Percentiles rank a stretch among this genome's conserved stretches.
Conservation (phyloP, 92 coral and sea anemone genomes). For the Zoanthus gigantus region DNA sequence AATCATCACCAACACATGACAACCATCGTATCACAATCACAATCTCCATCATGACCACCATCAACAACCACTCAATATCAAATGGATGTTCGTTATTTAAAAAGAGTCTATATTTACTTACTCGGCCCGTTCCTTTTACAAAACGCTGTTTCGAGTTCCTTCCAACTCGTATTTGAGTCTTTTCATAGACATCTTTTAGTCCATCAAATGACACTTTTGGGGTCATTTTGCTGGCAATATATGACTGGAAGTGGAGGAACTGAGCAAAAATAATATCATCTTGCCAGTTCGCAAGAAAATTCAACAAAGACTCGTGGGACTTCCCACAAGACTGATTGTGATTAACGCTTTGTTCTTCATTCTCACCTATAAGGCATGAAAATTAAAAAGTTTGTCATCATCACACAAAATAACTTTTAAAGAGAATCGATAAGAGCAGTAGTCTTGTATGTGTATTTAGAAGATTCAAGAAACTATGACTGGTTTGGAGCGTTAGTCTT, state of each 20-base stretch:
- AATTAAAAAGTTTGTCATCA: neutral
- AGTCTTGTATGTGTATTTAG: too few species aligned
- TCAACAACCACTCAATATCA: neutral
- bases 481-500: too few species aligned
- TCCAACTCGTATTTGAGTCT: constrained; percentile 19
- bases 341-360: neutral
- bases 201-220: neutral
- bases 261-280: neutral
- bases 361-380: neutral
- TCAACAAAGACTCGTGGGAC: neutral
- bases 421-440: too few species aligned
- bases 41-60: too few species aligned
- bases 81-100: neutral
- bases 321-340: neutral
- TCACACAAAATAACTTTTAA: too few species aligned
- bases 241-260: constrained; percentile 8
- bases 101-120: neutral
- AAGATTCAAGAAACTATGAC: too few species aligned
- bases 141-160: constrained; percentile 52
- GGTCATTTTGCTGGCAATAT: neutral
- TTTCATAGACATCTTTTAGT: constrained; percentile 25
- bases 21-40: too few species aligned
- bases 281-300: neutral
- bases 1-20: too few species aligned
- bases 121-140: constrained; percentile 53